Evolutionary conservation across 2,888 invertebrate species (phyloP).

Genomic region (Cephus pygmeus): DNA sequence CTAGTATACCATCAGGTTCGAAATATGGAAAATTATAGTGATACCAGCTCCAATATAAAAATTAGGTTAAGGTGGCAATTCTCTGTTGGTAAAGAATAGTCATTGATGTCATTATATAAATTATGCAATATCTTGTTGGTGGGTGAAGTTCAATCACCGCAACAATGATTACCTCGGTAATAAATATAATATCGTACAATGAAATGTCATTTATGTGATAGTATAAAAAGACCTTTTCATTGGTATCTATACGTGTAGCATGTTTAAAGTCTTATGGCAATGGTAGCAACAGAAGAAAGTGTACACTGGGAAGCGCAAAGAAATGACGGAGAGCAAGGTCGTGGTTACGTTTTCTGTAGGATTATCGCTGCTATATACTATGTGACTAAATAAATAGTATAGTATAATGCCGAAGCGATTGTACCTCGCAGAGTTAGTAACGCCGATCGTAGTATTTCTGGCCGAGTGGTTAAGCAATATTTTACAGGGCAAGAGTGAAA

Average conservation of each 20-base stretch:
- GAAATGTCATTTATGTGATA: background rate
- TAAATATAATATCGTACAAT: background rate
- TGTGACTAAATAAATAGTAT: background rate
- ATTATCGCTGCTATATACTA: background rate
- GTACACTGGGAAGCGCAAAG: background rate
- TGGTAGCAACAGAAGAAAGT: background rate
- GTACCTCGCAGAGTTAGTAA: background rate
- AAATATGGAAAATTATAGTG: background rate
- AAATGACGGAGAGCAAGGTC: background rate
- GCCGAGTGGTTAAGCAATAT: conserved; percentile 1
- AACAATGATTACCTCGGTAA: background rate
- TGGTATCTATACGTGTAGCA: background rate
- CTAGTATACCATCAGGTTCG: background rate
- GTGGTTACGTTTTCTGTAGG: background rate
- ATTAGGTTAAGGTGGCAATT: background rate
- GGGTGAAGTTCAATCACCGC: background rate
- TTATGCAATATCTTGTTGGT: background rate
- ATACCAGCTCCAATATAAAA: background rate
- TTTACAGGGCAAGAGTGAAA: conserved; percentile 12
- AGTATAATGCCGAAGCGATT: background rate
- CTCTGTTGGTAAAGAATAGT: background rate
- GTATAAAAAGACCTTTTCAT: background rate
- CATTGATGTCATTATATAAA: background rate
- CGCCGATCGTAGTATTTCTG: background rate
- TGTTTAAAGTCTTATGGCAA: background rate